Conservation (phyloP, 2,113 vertebrate species). For the Leucopternis melanops region DNA sequence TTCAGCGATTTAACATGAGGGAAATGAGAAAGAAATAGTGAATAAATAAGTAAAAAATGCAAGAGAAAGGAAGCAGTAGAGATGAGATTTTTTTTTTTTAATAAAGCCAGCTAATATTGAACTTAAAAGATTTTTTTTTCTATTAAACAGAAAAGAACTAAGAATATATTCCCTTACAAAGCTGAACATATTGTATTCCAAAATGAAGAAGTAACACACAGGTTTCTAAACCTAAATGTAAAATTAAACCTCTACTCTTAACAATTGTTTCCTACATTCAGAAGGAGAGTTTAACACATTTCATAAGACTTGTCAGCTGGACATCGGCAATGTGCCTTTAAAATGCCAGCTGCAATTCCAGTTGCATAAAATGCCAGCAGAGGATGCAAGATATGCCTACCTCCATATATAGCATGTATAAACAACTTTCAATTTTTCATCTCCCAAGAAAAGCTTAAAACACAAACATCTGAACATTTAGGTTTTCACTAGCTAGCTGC, state of each 20-base stretch:
- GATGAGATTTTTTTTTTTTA: not conserved
- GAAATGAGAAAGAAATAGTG: not conserved
- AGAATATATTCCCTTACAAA: not conserved
- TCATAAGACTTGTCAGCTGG: not conserved
- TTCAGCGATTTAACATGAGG: not conserved
- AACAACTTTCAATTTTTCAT: not conserved
- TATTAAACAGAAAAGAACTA: not conserved
- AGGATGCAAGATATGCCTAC: not conserved
- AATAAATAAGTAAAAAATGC: not conserved
- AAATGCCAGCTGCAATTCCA: not conserved
- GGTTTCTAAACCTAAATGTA: not conserved
- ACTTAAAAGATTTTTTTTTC: not conserved
- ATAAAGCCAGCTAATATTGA: not conserved
- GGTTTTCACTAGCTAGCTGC: not conserved
- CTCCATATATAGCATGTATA: not conserved
- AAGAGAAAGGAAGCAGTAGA: not conserved
- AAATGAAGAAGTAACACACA: not conserved
- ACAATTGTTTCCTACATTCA: not conserved
- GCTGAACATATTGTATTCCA: not conserved
- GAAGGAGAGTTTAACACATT: not conserved
- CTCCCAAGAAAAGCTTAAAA: not conserved
- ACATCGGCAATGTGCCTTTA: not conserved
- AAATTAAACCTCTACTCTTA: not conserved
- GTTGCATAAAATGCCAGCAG: not conserved
- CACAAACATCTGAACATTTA: not conserved